Percentiles rank a stretch among this genome's conserved stretches.
phyloP scores from a whole-genome alignment of 2,797 vertebrate species.

The Alcedo quadribrachys region DNA sequence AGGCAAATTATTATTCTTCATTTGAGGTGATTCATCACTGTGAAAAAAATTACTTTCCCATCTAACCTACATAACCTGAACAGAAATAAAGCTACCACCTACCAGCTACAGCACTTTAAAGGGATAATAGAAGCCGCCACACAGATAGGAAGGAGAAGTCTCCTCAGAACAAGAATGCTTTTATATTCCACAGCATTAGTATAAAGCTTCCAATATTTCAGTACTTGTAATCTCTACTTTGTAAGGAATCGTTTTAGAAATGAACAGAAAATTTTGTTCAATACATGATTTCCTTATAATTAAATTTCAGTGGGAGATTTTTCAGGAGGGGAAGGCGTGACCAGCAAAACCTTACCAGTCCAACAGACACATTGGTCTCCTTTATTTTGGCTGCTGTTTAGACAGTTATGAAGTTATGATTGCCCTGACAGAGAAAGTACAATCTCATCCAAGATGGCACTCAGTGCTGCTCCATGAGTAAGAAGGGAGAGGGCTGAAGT shows the following conservation, averaged over 20 bases:
- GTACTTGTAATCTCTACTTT: background rate
- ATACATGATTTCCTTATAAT: background rate
- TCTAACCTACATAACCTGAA: background rate
- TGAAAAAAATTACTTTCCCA: background rate
- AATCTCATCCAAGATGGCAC: background rate
- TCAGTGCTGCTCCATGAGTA: constrained; percentile 1
- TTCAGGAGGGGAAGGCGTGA: background rate
- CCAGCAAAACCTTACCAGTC: background rate
- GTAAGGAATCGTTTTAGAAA: constrained; percentile 1
- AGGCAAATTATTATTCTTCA: background rate
- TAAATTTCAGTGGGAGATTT: background rate
- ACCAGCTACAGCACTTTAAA: constrained; percentile 1
- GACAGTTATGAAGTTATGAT: background rate
- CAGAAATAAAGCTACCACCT: background rate
- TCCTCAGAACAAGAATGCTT: background rate
- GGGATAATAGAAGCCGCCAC: background rate
- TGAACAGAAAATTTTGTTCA: background rate
- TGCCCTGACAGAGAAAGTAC: background rate
- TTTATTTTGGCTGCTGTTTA: background rate
- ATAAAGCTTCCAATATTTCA: background rate
- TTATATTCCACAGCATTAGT: background rate
- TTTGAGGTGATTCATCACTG: background rate
- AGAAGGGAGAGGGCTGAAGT: constrained; percentile 59
- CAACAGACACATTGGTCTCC: background rate
- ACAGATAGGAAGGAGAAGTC: background rate